Base-by-base conservation (phyloP, 1,140 invertebrate species). In the Drosophila pruinosa region DNA sequence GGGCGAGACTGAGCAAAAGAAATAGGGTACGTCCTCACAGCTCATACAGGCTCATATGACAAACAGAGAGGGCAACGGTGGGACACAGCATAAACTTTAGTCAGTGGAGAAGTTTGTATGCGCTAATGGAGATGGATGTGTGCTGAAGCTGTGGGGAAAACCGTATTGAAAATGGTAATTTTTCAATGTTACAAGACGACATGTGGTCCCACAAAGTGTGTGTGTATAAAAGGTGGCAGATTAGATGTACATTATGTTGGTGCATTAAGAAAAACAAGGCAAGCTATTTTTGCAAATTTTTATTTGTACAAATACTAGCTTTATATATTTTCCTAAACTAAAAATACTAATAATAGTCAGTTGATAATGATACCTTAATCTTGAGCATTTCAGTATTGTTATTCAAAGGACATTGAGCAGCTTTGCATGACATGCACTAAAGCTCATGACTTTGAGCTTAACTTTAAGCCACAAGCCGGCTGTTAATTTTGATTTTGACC, bases 91-190 rank as follows among this genome's bases (percentile, higher is more conserved):
- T 43, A 22, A 41, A 68, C 56, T 59, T 75, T 36, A 65, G 58
- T 57, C 47, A 52, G 67, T 69, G 72, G 61, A 48, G 73, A 85
- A 86, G 72, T 86, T 80, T 80, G 77, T 77, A 77, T 74, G 69
- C 76, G 61, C 80, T 85, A 85, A 80, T 85, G 81, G 77, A 81
- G 81, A 85, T 86, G 77, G 73, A 85, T 86, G 81, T 58, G 56
- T 54, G 5, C 4, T 14, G 21, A 82, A 75, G 69, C 57, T 72
- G 14, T 19, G 34, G 2, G 62, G 52, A 77, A 69, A 80, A 50
- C 45, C 61, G 63, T 67, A 72, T 75, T 72, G 62, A 61, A 62
- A 75, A 80, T 75, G 76, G 72, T 79, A 79, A 83, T 85, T 85
- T 85, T 86, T 73, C 76, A 79, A 73, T 79, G 75, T 79, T 79